Evolutionary conservation across 1,140 invertebrate species (phyloP).

Genomic region (Augochlora pura): DNA sequence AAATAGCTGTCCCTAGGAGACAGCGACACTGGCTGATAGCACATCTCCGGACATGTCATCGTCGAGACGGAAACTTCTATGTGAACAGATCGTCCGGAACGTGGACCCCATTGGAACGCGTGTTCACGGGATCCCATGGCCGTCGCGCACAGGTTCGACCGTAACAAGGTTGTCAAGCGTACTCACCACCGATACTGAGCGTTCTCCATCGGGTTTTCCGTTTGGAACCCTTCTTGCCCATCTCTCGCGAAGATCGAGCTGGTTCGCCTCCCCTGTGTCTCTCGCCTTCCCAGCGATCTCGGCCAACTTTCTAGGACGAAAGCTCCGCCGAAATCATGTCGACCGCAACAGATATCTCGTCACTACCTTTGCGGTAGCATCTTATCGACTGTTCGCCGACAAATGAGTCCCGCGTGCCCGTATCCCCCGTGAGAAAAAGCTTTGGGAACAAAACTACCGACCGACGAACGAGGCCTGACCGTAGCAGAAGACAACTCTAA

Average conservation of each 20-base stretch:
- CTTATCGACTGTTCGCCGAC: conserved; percentile 36
- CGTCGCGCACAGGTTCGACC: background rate
- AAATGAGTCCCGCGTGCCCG: background rate
- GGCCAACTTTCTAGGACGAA: conserved; percentile 51
- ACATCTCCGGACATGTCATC: background rate
- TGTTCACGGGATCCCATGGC: background rate
- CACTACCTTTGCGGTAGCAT: conserved; percentile 64
- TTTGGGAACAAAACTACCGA: conserved; percentile 16
- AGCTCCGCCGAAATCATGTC: conserved; percentile 51
- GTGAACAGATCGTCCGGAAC: background rate
- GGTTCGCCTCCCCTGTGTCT: conserved; percentile 43
- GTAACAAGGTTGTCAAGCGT: background rate
- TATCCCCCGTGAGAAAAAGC: conserved; percentile 17
- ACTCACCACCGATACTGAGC: conserved; percentile 79
- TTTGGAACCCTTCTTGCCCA: conserved; percentile 80
- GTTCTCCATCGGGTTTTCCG: conserved; percentile 80
- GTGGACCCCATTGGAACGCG: background rate
- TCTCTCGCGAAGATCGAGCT: conserved; percentile 67
- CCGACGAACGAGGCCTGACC: conserved; percentile 18
- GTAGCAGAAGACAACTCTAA: conserved; percentile 46
- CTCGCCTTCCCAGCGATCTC: conserved; percentile 50
- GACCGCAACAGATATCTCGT: conserved; percentile 29
- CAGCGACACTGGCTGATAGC: too few relatives aligned
- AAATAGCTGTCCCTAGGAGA: background rate
- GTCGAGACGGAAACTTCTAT: background rate